Conservation (phyloP, 2,888 invertebrate species). For the Clostera curtula region DNA sequence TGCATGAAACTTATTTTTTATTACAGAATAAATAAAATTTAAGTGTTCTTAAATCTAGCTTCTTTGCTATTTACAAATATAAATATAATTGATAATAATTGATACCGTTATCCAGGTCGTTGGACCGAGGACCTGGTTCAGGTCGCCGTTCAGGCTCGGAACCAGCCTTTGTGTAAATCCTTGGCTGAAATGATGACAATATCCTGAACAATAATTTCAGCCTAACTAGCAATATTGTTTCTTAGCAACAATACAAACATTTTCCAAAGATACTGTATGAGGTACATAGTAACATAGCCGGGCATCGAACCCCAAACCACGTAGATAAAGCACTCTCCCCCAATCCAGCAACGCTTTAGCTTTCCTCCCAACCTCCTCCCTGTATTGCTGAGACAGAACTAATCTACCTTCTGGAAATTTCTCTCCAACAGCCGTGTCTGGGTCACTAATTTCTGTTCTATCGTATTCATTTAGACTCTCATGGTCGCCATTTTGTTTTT, state of each 20-base stretch:
- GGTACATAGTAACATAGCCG: constrained; percentile 80
- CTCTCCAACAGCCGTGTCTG: background rate
- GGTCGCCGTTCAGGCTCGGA: too few species aligned
- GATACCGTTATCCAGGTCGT: too few species aligned
- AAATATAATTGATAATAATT: too few species aligned
- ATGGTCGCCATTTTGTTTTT: too few species aligned
- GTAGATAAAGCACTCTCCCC: constrained; percentile 80
- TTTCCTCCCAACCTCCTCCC: constrained; percentile 75
- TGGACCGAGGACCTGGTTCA: too few species aligned
- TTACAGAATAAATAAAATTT: too few species aligned
- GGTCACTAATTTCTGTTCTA: background rate
- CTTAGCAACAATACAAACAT: constrained; percentile 82
- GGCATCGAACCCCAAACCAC: constrained; percentile 73
- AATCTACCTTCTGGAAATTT: background rate
- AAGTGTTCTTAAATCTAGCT: too few species aligned
- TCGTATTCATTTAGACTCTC: too few species aligned
- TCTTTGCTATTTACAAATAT: too few species aligned
- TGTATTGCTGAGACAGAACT: constrained; percentile 6
- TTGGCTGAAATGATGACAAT: too few species aligned
- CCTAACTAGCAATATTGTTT: constrained; percentile 14
- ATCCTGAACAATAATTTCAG: background rate
- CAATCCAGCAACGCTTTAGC: constrained; percentile 87
- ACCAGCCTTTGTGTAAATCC: too few species aligned
- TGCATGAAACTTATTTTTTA: too few species aligned
- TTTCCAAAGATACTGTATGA: constrained; percentile 81